Conservation (phyloP, 2,888 invertebrate genomes). For the Leptinotarsa peninsularis region DNA sequence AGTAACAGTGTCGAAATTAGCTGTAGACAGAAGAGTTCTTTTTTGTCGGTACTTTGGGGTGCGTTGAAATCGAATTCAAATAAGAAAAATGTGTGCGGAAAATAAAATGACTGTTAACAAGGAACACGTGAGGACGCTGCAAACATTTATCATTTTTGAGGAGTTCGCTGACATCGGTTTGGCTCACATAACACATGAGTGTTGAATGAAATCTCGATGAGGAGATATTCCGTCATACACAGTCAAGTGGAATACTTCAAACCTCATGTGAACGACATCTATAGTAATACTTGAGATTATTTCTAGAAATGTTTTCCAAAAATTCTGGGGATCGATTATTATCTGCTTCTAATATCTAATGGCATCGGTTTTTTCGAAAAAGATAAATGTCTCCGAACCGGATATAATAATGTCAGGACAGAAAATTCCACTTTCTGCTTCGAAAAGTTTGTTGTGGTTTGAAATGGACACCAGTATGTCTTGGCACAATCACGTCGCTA, state of each 20-base stretch:
- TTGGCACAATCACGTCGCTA: too few relatives aligned
- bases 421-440: too few relatives aligned
- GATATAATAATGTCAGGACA: too few relatives aligned
- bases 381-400: too few relatives aligned
- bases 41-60: conserved; percentile 11
- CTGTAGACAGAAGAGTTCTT: conserved; percentile 9
- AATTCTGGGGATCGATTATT: too few relatives aligned
- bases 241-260: not conserved
- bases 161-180: not conserved
- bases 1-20: conserved; percentile 19
- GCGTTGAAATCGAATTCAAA: conserved; percentile 6
- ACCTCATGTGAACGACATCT: too few relatives aligned
- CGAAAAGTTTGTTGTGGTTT: too few relatives aligned
- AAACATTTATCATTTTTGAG: conserved; percentile 11
- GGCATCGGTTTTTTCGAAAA: too few relatives aligned
- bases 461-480: too few relatives aligned
- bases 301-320: too few relatives aligned
- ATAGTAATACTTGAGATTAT: too few relatives aligned
- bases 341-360: too few relatives aligned
- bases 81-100: conserved; percentile 5
- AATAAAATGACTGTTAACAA: conserved; percentile 15
- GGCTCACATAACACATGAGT: not conserved
- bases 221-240: not conserved
- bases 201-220: not conserved
- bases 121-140: not conserved